phyloP scores from a whole-genome alignment of 2,113 vertebrate genomes.

The Vombatus ursinus region DNA sequence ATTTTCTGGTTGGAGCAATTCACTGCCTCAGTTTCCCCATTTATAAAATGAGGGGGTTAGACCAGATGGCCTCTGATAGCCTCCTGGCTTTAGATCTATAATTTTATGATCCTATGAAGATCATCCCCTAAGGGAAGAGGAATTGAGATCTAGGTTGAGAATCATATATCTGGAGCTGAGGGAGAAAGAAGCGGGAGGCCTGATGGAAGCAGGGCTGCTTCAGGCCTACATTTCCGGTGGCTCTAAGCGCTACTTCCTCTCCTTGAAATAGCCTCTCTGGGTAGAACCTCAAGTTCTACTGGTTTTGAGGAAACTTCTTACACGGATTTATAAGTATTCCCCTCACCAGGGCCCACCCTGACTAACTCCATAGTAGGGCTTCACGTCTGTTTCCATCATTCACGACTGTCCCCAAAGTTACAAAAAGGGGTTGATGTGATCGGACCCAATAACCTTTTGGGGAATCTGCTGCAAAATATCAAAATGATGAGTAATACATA shows the following conservation, averaged over 20 bases:
- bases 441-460: neutral
- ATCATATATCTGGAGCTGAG: neutral
- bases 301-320: neutral
- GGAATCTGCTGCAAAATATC: neutral
- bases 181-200: too few relatives aligned
- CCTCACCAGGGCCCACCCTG: neutral
- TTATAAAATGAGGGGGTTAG: neutral
- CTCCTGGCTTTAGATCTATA: neutral
- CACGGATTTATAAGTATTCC: neutral
- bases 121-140: neutral
- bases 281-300: too few relatives aligned
- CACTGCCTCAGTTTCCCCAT: neutral
- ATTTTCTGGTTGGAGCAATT: neutral
- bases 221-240: too few relatives aligned
- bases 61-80: neutral
- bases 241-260: too few relatives aligned
- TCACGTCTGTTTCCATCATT: neutral
- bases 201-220: too few relatives aligned
- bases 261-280: too few relatives aligned
- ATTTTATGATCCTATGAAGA: neutral
- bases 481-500: neutral
- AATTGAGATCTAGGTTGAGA: neutral
- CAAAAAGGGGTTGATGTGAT: too few relatives aligned
- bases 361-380: neutral
- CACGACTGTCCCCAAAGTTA: too few relatives aligned